Base-by-base conservation (phyloP, 37 sponge, comb jelly and placozoan species). In the Bolinopsis microptera region DNA sequence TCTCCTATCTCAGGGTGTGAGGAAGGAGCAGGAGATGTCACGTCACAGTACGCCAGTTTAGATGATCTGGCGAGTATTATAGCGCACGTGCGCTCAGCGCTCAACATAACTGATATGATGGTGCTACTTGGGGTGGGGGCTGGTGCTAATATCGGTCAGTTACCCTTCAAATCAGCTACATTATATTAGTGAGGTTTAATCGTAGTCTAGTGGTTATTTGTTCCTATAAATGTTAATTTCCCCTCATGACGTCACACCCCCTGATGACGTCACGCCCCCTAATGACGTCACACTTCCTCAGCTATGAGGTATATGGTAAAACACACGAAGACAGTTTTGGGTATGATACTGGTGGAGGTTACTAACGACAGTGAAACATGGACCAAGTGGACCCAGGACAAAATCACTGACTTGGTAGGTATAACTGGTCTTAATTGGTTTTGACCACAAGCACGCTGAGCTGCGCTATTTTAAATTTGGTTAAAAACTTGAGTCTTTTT, bases 381-480 rank as follows among this genome's bases (percentile, higher is more conserved):
- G 90, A 34, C 35, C 28, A 86, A 86, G 90, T 86, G 90, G 90
- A 86, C 90, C 0, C 90, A 86, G 30, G 90, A 86, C 48, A 86
- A 86, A 27, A 86, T 86, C 18, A 86, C 90, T 3, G 90, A 86
- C 26, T 1, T 86, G 40, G 90, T 86, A 30, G 26, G 90, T 86
- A 39, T 40, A 32, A 13, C 61, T 18, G 61, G 5, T 48, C 5
- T 48, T 48, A 48, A 18, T 48, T 48, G 61, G 61, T 48, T 48
- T 5, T 48, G n/a, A n/a, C n/a, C n/a, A n/a, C n/a, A n/a, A n/a
- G n/a, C n/a, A n/a, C n/a, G n/a, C n/a, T n/a, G n/a, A n/a, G n/a
- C n/a, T n/a, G n/a, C n/a, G n/a, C n/a, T n/a, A n/a, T n/a, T n/a
- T n/a, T n/a, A n/a, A n/a, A n/a, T n/a, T n/a, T n/a, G n/a, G n/a